Evolutionary conservation across 1,140 invertebrate species (phyloP).

Genomic region (Conopomorpha cramerella): DNA sequence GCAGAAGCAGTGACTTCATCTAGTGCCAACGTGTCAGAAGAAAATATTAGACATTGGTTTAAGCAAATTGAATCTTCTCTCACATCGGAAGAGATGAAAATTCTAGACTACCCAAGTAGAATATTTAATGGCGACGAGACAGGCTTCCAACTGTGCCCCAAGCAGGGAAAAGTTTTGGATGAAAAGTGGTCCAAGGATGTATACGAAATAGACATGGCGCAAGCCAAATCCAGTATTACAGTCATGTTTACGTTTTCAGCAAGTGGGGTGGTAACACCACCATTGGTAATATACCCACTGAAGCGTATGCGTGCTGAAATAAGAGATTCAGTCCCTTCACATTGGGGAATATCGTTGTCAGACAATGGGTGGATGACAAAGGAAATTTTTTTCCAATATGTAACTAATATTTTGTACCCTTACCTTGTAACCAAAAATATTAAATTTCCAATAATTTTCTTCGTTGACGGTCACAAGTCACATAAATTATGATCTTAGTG

Average conservation of each 20-base stretch:
- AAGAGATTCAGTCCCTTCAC: background rate
- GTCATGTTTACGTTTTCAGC: background rate
- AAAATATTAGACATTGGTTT: conserved; percentile 24
- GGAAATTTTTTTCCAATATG: background rate
- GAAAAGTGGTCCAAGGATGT: conserved; percentile 6
- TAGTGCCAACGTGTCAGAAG: conserved; percentile 14
- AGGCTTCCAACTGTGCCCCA: conserved; percentile 15
- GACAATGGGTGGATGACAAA: background rate
- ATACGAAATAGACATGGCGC: background rate
- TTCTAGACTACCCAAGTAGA: conserved; percentile 10
- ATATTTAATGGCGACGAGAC: conserved; percentile 28
- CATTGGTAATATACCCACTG: background rate
- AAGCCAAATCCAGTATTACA: background rate
- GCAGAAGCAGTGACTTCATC: conserved; percentile 16
- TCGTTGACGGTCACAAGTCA: background rate
- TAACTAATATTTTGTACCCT: background rate
- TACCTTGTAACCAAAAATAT: conserved; percentile 10
- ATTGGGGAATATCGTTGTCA: background rate
- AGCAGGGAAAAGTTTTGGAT: conserved; percentile 12
- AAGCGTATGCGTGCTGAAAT: background rate
- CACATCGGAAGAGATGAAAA: conserved; percentile 6
- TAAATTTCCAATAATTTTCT: background rate
- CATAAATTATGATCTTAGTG: background rate
- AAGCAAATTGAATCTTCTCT: conserved; percentile 17
- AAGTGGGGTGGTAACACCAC: background rate